Base-by-base conservation (phyloP, 2,888 invertebrate species). In the Diarsia mendica region DNA sequence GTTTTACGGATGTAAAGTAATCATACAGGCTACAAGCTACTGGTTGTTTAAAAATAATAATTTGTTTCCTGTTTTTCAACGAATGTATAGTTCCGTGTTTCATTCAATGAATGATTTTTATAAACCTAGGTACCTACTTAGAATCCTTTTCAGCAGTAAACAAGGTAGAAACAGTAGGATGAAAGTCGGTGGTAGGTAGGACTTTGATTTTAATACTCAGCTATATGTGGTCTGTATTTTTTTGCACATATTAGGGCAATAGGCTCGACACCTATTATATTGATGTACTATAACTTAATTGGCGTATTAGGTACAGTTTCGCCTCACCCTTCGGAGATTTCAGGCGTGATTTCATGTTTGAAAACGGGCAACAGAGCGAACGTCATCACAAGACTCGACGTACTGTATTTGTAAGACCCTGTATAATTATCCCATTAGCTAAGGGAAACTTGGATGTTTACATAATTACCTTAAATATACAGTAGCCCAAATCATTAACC, bases 51-150 rank as follows among this genome's bases (percentile, higher is more conserved):
- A 72, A 74, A 74, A 60, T 60, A 60, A 61, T 72, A n/a, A 72
- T 72, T 44, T n/a, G 8, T 46, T 74, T 74, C 74, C 74, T 74
- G 74, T 72, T 72, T 51, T 72, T 63, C 28, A 46, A 63, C 20
- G 18, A 20, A 63, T 63, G 33, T n/a, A 61, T 51, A 28, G 8
- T 2, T 20, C 2, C 28, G 51, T 72, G n/a, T 15, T 71, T 67
- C 23, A 23, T 68, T n/a, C 39, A 39, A 39, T 39, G 39, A 39
- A 39, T 39, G 39, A 8, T 39, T 5, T 51, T 10, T 3, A 28
- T 28, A 28, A 28, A 28, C 28, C 28, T 28, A 28, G 28, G 20
- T 20, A 51, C 15, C n/a, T 39, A 39, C 39, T 51, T 51, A 51
- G 3, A 51, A 20, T 53, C 6, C n/a, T n/a, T n/a, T n/a, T 11